A percentile compares a stretch with the other conserved stretches of the same genome.
These are phyloP conservation scores for Trissonchulus sp. DNA, from an alignment of 2,888 invertebrate genomes.

Conservation along the genomic window DNA sequence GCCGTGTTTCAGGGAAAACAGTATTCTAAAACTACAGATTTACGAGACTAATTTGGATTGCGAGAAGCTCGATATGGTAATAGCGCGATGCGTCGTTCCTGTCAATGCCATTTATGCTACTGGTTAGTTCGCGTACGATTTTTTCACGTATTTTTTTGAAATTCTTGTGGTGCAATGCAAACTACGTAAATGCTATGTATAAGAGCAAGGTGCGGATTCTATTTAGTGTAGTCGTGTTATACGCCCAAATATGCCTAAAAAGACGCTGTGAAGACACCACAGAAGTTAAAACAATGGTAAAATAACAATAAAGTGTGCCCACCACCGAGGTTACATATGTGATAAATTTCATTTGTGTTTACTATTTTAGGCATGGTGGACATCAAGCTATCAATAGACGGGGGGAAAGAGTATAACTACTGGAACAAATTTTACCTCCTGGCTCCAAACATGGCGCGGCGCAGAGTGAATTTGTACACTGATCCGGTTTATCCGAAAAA, in stretches of 20 bases:
- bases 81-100: slow-evolving; percentile 42
- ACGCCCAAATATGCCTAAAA: no score
- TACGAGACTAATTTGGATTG: slow-evolving; percentile 32
- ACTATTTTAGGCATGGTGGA: slow-evolving; percentile 33
- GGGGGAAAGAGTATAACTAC: slow-evolving; percentile 43
- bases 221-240: no score
- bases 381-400: slow-evolving; percentile 41
- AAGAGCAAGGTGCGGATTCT: no score
- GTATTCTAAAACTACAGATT: slow-evolving; percentile 64
- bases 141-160: no score
- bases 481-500: slow-evolving; percentile 39
- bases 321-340: no score
- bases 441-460: slow-evolving; percentile 7
- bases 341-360: no score
- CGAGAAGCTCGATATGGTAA: slow-evolving; percentile 40
- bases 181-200: no score
- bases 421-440: slow-evolving; percentile 42
- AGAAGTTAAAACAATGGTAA: no score
- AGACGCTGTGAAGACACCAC: no score
- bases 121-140: no score
- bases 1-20: slow-evolving; percentile 73
- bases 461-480: slow-evolving; percentile 39
- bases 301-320: no score
- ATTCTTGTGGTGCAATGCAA: no score
- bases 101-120: slow-evolving; percentile 41